Conservation (phyloP, 1,140 invertebrate genomes). For the Leptinotarsa undecemlineata region DNA sequence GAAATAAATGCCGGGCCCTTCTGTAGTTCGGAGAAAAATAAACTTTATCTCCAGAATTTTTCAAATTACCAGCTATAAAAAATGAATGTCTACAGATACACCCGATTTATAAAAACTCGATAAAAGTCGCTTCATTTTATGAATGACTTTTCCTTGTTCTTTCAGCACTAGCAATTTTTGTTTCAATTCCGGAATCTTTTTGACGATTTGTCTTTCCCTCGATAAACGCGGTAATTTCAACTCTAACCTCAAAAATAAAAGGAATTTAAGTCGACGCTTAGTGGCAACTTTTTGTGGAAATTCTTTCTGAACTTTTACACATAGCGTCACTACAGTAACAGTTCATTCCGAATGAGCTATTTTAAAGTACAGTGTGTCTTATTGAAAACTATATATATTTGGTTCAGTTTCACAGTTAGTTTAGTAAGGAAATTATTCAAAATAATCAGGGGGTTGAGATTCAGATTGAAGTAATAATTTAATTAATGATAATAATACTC, state of each 20-base stretch:
- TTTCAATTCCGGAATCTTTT: background rate
- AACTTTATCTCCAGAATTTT: background rate
- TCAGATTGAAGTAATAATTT: no score
- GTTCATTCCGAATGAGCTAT: background rate
- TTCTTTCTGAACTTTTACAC: background rate
- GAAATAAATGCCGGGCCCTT: no score
- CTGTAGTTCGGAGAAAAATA: no score
- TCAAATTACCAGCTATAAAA: conserved; percentile 12
- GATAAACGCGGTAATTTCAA: conserved; percentile 8
- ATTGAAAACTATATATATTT: no score
- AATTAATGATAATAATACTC: no score
- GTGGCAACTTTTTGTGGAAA: background rate
- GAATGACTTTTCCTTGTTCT: conserved; percentile 10
- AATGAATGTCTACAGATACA: conserved; percentile 12
- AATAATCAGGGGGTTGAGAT: no score
- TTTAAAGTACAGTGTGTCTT: no score
- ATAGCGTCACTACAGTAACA: background rate
- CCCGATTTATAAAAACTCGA: conserved; percentile 17
- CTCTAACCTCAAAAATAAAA: conserved; percentile 10
- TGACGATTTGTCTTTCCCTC: conserved; percentile 12
- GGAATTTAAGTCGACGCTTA: conserved; percentile 2
- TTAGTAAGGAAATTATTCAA: no score
- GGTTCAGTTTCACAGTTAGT: no score
- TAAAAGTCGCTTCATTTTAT: conserved; percentile 18
- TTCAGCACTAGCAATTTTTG: conserved; percentile 16